Evolutionary conservation across 2,888 invertebrate genomes (phyloP).

Genomic region (Ypsolopha scabrella): DNA sequence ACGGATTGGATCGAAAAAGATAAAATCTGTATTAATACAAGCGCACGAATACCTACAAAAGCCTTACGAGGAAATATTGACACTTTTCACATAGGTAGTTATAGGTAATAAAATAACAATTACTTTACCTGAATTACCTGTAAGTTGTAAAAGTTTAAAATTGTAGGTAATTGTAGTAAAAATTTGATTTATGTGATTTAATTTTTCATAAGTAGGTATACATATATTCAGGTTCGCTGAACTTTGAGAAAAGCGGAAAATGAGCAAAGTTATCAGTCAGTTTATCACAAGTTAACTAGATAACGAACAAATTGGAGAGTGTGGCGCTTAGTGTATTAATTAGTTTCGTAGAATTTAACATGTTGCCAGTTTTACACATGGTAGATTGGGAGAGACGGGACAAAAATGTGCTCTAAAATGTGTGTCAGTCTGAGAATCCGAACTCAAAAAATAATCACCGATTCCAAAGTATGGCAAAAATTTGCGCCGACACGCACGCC

Average conservation of each 20-base stretch:
- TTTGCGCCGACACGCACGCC: slow-evolving; percentile 69
- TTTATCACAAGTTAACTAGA: too few species aligned
- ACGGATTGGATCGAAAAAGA: slow-evolving; percentile 53
- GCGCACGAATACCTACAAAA: slow-evolving; percentile 2
- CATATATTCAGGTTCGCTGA: too few species aligned
- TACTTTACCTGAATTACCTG: neutral
- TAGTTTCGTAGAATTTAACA: neutral
- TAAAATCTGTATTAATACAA: slow-evolving; percentile 33
- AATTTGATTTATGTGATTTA: too few species aligned
- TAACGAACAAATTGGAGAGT: too few species aligned
- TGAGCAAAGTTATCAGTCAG: too few species aligned
- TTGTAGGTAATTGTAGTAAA: neutral
- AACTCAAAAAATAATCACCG: slow-evolving; percentile 63
- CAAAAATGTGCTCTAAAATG: slow-evolving; percentile 45
- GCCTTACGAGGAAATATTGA: neutral
- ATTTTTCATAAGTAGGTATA: too few species aligned
- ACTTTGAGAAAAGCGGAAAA: neutral
- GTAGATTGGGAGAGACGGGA: neutral
- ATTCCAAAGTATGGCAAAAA: slow-evolving; percentile 68
- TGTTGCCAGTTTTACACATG: neutral
- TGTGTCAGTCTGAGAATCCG: slow-evolving; percentile 59
- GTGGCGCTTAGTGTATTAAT: neutral
- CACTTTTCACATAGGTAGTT: neutral
- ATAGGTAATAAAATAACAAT: neutral
- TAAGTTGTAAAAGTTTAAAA: neutral